These are phyloP conservation scores for Hexactinellida sp. DNA, from an alignment of 37 sponge, comb jelly and placozoan genomes.

Conservation along the genomic window DNA sequence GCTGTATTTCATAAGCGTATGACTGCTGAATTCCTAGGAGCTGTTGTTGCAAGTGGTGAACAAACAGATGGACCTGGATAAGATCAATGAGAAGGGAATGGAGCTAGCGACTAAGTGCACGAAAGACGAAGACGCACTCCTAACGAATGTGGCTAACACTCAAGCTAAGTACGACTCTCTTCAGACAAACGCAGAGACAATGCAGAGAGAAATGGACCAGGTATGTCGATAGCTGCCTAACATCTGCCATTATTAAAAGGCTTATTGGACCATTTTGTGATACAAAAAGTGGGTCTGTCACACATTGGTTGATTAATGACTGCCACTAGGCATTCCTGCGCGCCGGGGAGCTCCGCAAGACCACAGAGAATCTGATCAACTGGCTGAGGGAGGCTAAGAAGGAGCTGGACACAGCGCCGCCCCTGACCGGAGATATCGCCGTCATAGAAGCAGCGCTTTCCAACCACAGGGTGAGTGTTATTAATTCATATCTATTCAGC, in stretches of 20 bases:
- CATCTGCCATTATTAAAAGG: no score
- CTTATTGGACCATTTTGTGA: no score
- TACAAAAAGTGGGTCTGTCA: no score
- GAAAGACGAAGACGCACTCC: not conserved
- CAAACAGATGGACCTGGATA: not conserved
- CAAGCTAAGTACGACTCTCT: not conserved
- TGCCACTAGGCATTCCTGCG: not conserved
- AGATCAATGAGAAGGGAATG: not conserved
- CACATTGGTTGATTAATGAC: no score
- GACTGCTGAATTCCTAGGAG: not conserved
- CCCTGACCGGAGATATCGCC: not conserved
- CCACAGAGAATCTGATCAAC: slow-evolving; percentile 33
- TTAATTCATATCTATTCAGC: not conserved
- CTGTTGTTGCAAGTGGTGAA: not conserved
- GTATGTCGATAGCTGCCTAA: no score
- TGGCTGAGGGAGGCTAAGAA: slow-evolving; percentile 70
- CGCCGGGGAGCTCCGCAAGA: not conserved
- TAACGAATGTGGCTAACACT: not conserved
- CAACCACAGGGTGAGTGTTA: not conserved
- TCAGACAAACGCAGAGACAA: not conserved
- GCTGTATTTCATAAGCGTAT: not conserved
- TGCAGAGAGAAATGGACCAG: slow-evolving; percentile 10
- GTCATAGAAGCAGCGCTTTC: not conserved
- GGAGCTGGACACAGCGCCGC: slow-evolving; percentile 24
- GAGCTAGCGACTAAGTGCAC: not conserved